Evolutionary conservation across 2,888 invertebrate species (phyloP).

Genomic region (Trachelus tabidus): DNA sequence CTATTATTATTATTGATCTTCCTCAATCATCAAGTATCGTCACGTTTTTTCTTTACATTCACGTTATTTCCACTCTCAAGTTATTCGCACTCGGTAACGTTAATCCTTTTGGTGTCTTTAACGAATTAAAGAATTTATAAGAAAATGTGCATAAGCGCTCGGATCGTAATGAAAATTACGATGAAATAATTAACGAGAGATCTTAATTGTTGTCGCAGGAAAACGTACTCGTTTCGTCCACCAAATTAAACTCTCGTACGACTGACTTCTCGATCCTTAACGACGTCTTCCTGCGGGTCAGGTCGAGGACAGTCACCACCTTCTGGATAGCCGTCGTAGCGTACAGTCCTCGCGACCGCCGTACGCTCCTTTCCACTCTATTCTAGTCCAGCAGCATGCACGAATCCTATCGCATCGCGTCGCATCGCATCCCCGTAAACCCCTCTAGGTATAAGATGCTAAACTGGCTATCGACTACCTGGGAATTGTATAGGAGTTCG

Average conservation of each 20-base stretch:
- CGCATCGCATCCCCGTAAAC: conserved; percentile 35
- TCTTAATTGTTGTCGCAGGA: background rate
- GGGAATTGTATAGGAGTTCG: background rate
- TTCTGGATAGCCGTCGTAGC: background rate
- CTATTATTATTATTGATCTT: background rate
- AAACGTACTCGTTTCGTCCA: background rate
- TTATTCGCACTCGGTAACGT: background rate
- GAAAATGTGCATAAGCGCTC: background rate
- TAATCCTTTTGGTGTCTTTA: background rate
- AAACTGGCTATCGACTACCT: conserved; percentile 27
- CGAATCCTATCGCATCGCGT: conserved; percentile 37
- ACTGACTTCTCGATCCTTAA: background rate
- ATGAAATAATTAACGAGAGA: background rate
- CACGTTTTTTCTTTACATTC: background rate
- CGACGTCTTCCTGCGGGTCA: conserved; percentile 10
- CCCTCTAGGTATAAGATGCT: conserved; percentile 31
- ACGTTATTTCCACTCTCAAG: background rate
- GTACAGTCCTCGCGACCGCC: background rate
- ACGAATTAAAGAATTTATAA: background rate
- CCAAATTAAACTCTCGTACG: background rate
- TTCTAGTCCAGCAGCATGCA: conserved; percentile 37
- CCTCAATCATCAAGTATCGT: background rate
- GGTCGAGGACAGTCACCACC: conserved; percentile 20
- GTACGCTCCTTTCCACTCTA: conserved; percentile 32
- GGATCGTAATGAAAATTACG: background rate